Evolutionary conservation across 2,797 vertebrate genomes (phyloP).

Genomic region (Moxostoma hubbsi): DNA sequence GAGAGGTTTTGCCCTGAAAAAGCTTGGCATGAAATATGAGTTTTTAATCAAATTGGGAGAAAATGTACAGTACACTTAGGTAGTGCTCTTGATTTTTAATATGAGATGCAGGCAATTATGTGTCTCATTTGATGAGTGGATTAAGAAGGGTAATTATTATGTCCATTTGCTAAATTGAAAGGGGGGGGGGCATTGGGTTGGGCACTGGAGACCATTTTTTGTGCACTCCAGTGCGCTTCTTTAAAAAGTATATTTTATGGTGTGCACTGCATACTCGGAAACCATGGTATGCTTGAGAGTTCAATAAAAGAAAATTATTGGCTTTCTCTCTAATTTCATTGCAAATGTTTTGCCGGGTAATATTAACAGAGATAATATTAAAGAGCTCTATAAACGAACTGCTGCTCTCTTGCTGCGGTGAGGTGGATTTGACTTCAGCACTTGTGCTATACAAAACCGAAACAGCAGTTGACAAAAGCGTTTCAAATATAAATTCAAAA

Average conservation of each 20-base stretch:
- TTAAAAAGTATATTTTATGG: conserved; percentile 44
- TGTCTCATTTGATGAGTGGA: conserved; percentile 48
- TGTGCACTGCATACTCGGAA: conserved; percentile 28
- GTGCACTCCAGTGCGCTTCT: conserved; percentile 20
- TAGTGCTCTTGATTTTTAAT: conserved; percentile 34
- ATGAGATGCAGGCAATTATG: conserved; percentile 50
- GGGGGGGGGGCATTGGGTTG: conserved; percentile 30
- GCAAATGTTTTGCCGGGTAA: conserved; percentile 9
- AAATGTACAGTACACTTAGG: conserved; percentile 5
- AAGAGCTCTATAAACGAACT: conserved; percentile 42
- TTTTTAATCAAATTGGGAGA: conserved; percentile 27
- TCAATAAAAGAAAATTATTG: conserved; percentile 37
- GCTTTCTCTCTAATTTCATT: conserved; percentile 43
- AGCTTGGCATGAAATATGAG: conserved; percentile 16
- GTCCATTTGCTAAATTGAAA: conserved; percentile 56
- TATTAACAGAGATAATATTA: conserved; percentile 19
- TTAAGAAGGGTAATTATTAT: conserved; percentile 53
- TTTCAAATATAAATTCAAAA: conserved; percentile 52
- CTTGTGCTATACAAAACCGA: conserved; percentile 41
- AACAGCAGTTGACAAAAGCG: conserved; percentile 54
- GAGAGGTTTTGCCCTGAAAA: conserved; percentile 7
- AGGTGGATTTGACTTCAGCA: conserved; percentile 33
- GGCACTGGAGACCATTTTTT: conserved; percentile 18
- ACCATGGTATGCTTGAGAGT: conserved; percentile 21
- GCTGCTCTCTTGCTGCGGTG: conserved; percentile 29